Evolutionary conservation across 2,797 vertebrate genomes (phyloP), one percentile per base, ranked within the genome.

Genomic region (Phataginus tetradactyla): DNA sequence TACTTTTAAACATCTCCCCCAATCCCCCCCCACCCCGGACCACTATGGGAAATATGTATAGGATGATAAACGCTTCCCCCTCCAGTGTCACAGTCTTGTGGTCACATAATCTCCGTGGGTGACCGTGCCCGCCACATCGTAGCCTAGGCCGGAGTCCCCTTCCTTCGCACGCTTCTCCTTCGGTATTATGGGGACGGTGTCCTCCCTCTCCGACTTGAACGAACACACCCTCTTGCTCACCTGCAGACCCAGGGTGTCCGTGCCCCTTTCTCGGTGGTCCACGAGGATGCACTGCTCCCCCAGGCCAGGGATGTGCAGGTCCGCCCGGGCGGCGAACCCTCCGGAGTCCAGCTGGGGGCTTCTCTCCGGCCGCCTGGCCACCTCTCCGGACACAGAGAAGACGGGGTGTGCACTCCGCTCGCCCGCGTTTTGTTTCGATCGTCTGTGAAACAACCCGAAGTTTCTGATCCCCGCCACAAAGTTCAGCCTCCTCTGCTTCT

Each of bases 371-470:
- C 97, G 96, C 88, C 98, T 97, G 7, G 98, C 98, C 81, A 99
- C 98, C 97, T 99, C 99, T 97, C 99, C 99, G 42, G 99, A 98
- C 91, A 99, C 98, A 0, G 99, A 98, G 92, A 98, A 98, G 95
- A 99, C 99, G 96, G 98, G 99, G 95, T 97, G 98, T 93, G 98
- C 89, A 68, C 97, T 98, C 79, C 97, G 97, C 59, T 95, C 96
- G 21, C 97, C 96, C 83, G 92, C 98, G 61, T 97, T 97, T 69
- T 98, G 84, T 98, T 98, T 98, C 51, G 97, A 98, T 88, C 97
- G 99, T 98, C 99, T 99, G n/a, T 99, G 99, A 98, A 99, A 99
- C 71, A 99, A 97, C 18, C 97, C 98, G 32, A 98, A 98, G 86
- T 98, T 98, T 97, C 98, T 98, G 66, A 98, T 98, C 59, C 99